Base-by-base conservation (phyloP, 2,797 vertebrate genomes). In the Arrhamphus sclerolepis region DNA sequence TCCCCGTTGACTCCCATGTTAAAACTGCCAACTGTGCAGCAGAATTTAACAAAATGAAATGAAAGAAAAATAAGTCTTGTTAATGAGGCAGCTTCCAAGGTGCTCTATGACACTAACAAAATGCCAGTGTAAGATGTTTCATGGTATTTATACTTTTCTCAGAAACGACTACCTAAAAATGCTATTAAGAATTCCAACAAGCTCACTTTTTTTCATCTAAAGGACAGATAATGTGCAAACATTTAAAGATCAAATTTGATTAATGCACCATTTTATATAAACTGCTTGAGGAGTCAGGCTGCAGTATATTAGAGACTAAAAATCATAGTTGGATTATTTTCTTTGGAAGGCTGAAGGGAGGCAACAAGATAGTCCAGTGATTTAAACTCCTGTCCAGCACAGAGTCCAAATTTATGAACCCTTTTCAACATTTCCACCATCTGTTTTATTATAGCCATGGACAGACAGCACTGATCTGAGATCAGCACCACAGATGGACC, bases 381-480 rank as follows among this genome's bases (percentile, higher is more conserved):
- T 75, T 53, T 62, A 46, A 61, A 80, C 40, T 55, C 46, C 80
- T 74, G 76, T 20, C 31, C 34, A 50, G 21, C 28, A 17, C 1
- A 18, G 40, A 7, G n/a, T n/a, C 8, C 14, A 19, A 39, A 73
- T 72, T 43, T 55, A 78, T 80, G 61, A 69, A 48, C 21, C 20
- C 38, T 18, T 47, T 3, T 62, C 54, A 58, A 39, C 43, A 8
- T 20, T 38, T 75, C 64, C 62, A 60, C 62, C 46, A 51, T 74
- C 46, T 55, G 71, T 72, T 77, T 69, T 39, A 72, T 66, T 31
- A 41, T 9, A 21, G 48, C 1, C 34, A 2, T 8, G 5, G 21
- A 3, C 61, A 5, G 9, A 41, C n/a, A 20, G 10, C 20, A 14
- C 48, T 62, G 60, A 58, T 54, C 55, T 34, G 18, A 48, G 31